Evolutionary conservation across 2,888 invertebrate species (phyloP).

Genomic region (Yponomeuta sedellus): DNA sequence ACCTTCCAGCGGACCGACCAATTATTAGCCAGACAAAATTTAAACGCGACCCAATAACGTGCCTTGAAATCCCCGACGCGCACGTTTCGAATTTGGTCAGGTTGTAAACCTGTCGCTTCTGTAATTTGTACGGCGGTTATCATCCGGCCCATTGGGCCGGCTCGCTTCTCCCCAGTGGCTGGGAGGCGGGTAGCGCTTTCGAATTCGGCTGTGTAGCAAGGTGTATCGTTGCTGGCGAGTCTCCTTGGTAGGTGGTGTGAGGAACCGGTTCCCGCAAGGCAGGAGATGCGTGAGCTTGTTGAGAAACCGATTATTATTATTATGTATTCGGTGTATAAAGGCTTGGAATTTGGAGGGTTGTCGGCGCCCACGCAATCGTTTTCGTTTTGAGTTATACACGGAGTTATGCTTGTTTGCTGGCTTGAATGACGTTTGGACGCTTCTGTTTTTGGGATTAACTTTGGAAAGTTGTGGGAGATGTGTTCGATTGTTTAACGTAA

Average conservation of each 20-base stretch:
- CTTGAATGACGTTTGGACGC: constrained; percentile 16
- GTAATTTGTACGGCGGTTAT: constrained; percentile 14
- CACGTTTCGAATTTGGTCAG: constrained; percentile 14
- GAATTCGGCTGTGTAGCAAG: constrained; percentile 12
- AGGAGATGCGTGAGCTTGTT: constrained; percentile 52
- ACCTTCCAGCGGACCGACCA: constrained; percentile 4
- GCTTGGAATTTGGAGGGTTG: constrained; percentile 46
- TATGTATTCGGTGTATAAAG: constrained; percentile 33
- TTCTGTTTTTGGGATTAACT: constrained; percentile 14
- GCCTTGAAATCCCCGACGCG: constrained; percentile 9
- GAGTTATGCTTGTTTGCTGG: constrained; percentile 16
- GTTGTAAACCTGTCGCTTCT: constrained; percentile 18
- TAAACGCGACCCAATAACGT: constrained; percentile 4
- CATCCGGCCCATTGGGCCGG: background rate
- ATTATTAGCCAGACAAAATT: constrained; percentile 14
- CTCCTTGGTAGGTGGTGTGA: constrained; percentile 13
- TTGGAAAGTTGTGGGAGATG: constrained; percentile 10
- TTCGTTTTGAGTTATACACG: constrained; percentile 19
- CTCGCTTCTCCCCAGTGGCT: background rate
- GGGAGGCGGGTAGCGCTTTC: constrained; percentile 5
- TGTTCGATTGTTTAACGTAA: too few species aligned
- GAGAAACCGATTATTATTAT: constrained; percentile 58
- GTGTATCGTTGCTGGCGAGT: constrained; percentile 12
- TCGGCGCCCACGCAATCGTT: constrained; percentile 24
- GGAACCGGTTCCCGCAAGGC: constrained; percentile 42